A percentile compares a stretch with the other conserved stretches of the same genome.
These are phyloP conservation scores for Orientallactaga sibirica DNA, from an alignment of 2,797 vertebrate genomes.

Conservation along the genomic window DNA sequence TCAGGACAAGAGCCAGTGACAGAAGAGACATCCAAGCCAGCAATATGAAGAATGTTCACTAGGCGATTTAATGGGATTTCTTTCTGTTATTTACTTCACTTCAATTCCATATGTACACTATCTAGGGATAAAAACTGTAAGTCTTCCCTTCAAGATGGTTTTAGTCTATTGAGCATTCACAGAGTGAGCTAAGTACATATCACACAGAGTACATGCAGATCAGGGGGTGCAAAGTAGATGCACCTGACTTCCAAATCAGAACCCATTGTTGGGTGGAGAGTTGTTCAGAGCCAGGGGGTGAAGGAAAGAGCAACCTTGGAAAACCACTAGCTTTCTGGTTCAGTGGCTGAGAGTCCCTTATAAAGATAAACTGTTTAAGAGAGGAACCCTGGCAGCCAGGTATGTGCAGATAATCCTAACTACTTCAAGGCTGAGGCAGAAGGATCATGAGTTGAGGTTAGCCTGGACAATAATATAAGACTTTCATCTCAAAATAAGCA, in stretches of 20 bases:
- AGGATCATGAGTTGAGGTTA: not conserved
- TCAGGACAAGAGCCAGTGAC: not conserved
- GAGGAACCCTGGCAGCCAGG: not conserved
- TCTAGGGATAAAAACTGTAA: not conserved
- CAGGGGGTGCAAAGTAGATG: not conserved
- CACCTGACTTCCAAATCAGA: not conserved
- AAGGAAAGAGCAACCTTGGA: not conserved
- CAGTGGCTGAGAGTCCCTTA: not conserved
- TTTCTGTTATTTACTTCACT: not conserved
- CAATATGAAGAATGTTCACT: not conserved
- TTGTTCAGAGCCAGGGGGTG: not conserved
- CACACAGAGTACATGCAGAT: rapidly evolving
- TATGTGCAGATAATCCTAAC: not conserved
- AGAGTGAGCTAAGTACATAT: not conserved
- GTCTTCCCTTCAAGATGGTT: not conserved
- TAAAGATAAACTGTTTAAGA: not conserved
- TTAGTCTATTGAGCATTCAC: not conserved
- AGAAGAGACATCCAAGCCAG: not conserved
- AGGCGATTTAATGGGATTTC: not conserved
- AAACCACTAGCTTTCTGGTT: not conserved
- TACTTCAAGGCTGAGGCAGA: not conserved
- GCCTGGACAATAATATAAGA: not conserved
- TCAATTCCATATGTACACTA: not conserved
- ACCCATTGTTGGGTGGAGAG: not conserved
- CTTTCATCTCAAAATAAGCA: not conserved